phyloP scores from a whole-genome alignment of 1,140 invertebrate species.

The Hylaeus volcanicus region DNA sequence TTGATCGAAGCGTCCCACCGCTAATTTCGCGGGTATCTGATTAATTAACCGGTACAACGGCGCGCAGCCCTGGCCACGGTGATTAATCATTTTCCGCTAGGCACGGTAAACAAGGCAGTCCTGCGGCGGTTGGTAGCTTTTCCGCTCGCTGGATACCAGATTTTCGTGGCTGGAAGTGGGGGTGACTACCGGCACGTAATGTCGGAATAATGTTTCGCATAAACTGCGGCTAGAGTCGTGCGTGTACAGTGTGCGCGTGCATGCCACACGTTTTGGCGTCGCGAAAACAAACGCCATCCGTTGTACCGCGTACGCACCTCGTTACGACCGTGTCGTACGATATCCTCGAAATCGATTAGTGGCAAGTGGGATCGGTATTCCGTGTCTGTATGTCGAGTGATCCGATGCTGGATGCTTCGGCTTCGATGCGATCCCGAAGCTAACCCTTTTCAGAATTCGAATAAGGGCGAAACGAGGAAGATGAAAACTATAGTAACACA shows the following conservation, averaged over 20 bases:
- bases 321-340: conserved; percentile 43
- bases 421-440: no score
- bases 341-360: conserved; percentile 35
- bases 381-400: neutral
- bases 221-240: conserved; percentile 74
- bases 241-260: neutral
- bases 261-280: conserved; percentile 2
- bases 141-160: conserved; percentile 32
- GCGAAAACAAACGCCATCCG: conserved; percentile 50
- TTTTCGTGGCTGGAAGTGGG: conserved; percentile 11
- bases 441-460: no score
- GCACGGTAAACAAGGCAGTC: conserved; percentile 68
- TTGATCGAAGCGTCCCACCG: conserved; percentile 68
- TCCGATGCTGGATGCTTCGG: no score
- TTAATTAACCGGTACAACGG: conserved; percentile 76
- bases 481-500: no score
- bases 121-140: conserved; percentile 58
- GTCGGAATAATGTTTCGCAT: conserved; percentile 78
- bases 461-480: no score
- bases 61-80: conserved; percentile 50
- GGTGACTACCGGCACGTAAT: conserved; percentile 73
- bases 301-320: conserved; percentile 55
- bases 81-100: conserved; percentile 73
- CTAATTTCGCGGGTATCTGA: conserved; percentile 79
- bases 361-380: neutral